phyloP scores from a whole-genome alignment of 1,140 invertebrate species.

The Elymnias hypermnestra region DNA sequence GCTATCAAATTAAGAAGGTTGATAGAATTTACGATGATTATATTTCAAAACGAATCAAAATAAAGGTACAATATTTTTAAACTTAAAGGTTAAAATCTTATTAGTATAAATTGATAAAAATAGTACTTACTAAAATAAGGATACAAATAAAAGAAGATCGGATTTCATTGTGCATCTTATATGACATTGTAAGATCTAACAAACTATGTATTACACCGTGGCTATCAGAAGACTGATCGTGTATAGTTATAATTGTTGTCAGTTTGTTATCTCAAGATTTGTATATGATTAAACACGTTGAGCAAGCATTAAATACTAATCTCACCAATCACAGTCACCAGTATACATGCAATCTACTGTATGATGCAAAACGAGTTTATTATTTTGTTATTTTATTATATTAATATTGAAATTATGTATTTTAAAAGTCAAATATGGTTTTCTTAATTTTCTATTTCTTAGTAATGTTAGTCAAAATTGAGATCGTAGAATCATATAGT shows the following conservation, averaged over 20 bases:
- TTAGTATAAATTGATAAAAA: too few relatives aligned
- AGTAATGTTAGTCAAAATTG: too few relatives aligned
- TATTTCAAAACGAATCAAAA: too few relatives aligned
- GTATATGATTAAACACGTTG: slow-evolving; percentile 32
- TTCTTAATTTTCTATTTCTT: too few relatives aligned
- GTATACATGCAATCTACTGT: background rate
- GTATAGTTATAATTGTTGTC: background rate
- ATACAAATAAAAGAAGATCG: slow-evolving; percentile 1
- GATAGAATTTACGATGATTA: too few relatives aligned
- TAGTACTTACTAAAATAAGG: slow-evolving; percentile 12
- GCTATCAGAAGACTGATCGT: slow-evolving; percentile 10
- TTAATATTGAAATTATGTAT: too few relatives aligned
- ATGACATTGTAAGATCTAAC: background rate
- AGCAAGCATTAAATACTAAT: slow-evolving; percentile 12
- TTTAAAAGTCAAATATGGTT: too few relatives aligned
- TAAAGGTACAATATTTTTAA: too few relatives aligned
- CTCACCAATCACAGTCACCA: background rate
- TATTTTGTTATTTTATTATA: too few relatives aligned
- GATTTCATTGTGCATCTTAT: background rate
- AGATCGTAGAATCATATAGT: too few relatives aligned
- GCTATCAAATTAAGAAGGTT: too few relatives aligned
- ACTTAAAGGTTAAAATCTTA: too few relatives aligned
- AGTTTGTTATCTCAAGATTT: slow-evolving; percentile 10
- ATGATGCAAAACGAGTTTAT: background rate
- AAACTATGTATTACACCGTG: background rate